Conservation (phyloP, 2,888 invertebrate genomes). For the Lepidochitona cinerea region DNA sequence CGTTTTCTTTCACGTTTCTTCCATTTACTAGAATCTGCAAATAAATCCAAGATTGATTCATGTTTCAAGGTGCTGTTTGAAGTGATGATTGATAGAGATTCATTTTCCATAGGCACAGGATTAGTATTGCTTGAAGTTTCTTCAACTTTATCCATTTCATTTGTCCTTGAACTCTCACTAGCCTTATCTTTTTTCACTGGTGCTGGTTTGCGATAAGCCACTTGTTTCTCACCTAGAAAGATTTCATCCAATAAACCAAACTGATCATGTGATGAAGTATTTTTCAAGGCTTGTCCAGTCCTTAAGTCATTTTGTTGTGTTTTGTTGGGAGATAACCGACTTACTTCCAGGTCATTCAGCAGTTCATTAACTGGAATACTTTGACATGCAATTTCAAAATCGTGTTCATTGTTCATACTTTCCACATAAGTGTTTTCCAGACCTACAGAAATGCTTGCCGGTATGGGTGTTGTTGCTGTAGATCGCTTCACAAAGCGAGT, state of each 20-base stretch:
- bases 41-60: not conserved
- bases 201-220: too few species aligned
- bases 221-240: not conserved
- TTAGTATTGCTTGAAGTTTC: not conserved
- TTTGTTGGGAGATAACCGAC: not conserved
- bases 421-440: too few species aligned
- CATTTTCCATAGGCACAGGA: not conserved
- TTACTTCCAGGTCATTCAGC: not conserved
- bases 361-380: not conserved
- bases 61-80: not conserved
- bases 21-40: slow-evolving; percentile 38
- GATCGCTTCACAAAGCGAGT: too few species aligned
- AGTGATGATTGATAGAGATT: not conserved
- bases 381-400: too few species aligned
- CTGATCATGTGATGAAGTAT: not conserved
- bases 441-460: too few species aligned
- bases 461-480: too few species aligned
- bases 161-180: not conserved
- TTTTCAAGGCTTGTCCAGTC: not conserved
- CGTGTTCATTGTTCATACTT: too few species aligned
- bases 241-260: not conserved
- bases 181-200: not conserved
- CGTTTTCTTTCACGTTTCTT: slow-evolving; percentile 27
- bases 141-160: not conserved
- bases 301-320: not conserved